These are phyloP conservation scores for Cephalophus harveyi DNA, from an alignment of 2,113 vertebrate genomes.

Conservation along the genomic window DNA sequence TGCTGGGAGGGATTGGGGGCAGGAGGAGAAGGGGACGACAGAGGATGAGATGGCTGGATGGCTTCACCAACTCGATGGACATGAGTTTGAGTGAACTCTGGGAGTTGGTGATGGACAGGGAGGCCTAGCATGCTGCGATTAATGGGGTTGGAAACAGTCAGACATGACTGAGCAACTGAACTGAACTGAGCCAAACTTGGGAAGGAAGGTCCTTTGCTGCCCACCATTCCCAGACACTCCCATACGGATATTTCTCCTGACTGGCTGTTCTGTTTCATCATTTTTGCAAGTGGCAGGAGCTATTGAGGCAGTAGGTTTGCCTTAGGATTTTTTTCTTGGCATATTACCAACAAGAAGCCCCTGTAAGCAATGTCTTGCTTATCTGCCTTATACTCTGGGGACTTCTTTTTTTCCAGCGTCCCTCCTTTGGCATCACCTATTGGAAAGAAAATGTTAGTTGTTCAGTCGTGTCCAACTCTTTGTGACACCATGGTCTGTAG, in stretches of 20 bases:
- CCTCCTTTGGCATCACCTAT: neutral
- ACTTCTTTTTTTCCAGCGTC: neutral
- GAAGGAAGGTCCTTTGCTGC: neutral
- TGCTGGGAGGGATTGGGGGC: too few species aligned
- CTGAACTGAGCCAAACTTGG: neutral
- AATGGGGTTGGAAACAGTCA: too few species aligned
- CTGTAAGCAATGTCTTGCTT: neutral
- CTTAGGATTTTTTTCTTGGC: neutral
- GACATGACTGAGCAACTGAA: too few species aligned
- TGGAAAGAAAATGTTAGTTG: neutral
- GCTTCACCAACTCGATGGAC: too few species aligned
- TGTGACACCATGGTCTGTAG: neutral
- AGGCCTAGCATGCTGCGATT: too few species aligned
- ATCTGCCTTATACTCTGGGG: conserved; percentile 23
- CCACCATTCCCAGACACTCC: neutral
- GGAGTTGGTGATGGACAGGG: too few species aligned
- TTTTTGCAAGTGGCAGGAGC: neutral
- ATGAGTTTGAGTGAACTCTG: too few species aligned
- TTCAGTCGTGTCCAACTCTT: accelerated
- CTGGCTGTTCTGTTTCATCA: neutral
- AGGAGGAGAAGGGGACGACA: too few species aligned
- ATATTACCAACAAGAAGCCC: neutral
- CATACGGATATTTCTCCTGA: neutral
- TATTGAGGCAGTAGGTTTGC: neutral
- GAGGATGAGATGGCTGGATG: too few species aligned